Conservation (phyloP, 2,888 invertebrate species). For the Drosophila bunnanda region DNA sequence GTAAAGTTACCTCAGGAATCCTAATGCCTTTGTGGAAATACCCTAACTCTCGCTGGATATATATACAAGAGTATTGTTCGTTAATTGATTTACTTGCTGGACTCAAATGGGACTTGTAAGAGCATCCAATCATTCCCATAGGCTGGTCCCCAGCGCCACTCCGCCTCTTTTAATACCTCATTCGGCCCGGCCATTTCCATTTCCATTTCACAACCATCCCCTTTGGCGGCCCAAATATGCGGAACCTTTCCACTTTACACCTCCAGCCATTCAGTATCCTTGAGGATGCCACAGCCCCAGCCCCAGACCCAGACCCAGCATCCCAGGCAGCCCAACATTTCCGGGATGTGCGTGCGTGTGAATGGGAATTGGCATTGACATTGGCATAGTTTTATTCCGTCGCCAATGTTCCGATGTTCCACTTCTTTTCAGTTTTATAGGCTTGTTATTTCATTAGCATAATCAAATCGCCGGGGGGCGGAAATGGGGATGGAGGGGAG, state of each 20-base stretch:
- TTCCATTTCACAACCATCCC: conserved; percentile 19
- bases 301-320: neutral
- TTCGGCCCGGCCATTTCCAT: conserved; percentile 4
- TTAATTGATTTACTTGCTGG: conserved; percentile 8
- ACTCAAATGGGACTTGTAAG: conserved; percentile 1
- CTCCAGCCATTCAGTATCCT: conserved; percentile 12
- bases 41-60: neutral
- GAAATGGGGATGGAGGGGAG: neutral
- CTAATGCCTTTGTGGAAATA: too few relatives aligned
- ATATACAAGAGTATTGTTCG: neutral
- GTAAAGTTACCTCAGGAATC: neutral
- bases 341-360: conserved; percentile 57
- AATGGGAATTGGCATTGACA: conserved; percentile 51
- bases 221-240: conserved; percentile 30
- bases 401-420: conserved; percentile 7
- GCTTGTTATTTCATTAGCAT: conserved; percentile 79
- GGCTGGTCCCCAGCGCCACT: neutral
- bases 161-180: conserved; percentile 7
- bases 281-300: neutral
- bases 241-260: conserved; percentile 18
- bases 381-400: conserved; percentile 66
- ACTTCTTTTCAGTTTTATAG: conserved; percentile 65
- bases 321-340: neutral
- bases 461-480: conserved; percentile 61
- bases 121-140: conserved; percentile 6